Conservation (phyloP, 1,140 invertebrate species). For the Nephotettix cincticeps region DNA sequence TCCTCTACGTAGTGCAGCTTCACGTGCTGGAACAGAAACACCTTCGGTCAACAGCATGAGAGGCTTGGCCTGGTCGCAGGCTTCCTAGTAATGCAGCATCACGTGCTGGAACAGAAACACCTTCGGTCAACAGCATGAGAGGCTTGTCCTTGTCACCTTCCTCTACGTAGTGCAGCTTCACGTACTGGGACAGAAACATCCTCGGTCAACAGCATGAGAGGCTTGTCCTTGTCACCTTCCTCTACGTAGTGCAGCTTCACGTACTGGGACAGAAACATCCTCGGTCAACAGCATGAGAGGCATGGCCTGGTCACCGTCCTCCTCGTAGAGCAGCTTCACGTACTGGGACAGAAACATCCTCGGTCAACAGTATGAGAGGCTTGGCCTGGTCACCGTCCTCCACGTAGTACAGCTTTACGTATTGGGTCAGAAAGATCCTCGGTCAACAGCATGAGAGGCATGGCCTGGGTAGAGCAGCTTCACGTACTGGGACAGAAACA, state of each 20-base stretch:
- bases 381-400: slow-evolving; percentile 59
- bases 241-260: slow-evolving; percentile 66
- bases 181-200: slow-evolving; percentile 50
- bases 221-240: slow-evolving; percentile 58
- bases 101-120: slow-evolving; percentile 61
- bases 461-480: too few species aligned
- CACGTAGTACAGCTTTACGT: slow-evolving; percentile 64
- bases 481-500: too few species aligned
- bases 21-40: slow-evolving; percentile 51
- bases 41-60: slow-evolving; percentile 66
- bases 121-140: too few species aligned
- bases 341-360: too few species aligned
- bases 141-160: slow-evolving; percentile 59
- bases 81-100: slow-evolving; percentile 71
- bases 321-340: too few species aligned
- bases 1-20: slow-evolving; percentile 66
- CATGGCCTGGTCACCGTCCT: too few species aligned
- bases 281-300: too few species aligned
- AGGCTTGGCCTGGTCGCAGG: slow-evolving; percentile 59
- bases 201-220: slow-evolving; percentile 59
- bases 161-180: slow-evolving; percentile 66
- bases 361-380: slow-evolving; percentile 63
- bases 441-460: too few species aligned
- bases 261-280: slow-evolving; percentile 50
- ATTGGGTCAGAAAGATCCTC: too few species aligned